A percentile compares a stretch with the other conserved stretches of the same genome.
These are phyloP conservation scores for Raja brachyura DNA, from an alignment of 2,113 vertebrate genomes.

Conservation along the genomic window DNA sequence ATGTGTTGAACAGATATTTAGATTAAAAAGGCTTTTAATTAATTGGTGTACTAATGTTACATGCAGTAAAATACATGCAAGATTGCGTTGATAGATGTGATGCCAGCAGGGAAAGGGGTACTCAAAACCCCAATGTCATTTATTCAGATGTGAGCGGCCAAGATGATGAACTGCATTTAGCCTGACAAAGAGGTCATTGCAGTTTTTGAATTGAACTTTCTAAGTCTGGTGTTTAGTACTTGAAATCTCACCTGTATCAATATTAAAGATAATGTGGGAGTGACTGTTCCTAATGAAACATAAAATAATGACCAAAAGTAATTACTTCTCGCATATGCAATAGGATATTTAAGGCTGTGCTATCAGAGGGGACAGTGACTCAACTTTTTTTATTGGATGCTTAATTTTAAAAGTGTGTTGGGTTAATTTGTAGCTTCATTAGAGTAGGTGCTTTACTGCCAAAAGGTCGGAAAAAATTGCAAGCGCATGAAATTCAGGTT, in stretches of 20 bases:
- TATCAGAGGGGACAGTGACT: neutral
- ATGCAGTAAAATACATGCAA: neutral
- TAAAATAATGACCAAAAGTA: neutral
- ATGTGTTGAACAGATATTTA: neutral
- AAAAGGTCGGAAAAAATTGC: conserved; percentile 17
- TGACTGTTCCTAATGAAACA: neutral
- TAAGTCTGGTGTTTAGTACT: neutral
- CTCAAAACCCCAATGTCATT: neutral
- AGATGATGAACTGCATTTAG: neutral
- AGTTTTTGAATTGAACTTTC: neutral
- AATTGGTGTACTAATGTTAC: neutral
- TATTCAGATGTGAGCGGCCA: too few species aligned
- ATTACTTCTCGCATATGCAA: neutral
- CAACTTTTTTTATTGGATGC: conserved; percentile 8
- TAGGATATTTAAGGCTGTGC: conserved; percentile 2
- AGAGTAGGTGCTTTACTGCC: neutral
- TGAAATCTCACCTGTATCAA: neutral
- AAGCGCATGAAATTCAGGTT: neutral
- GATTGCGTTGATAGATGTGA: neutral
- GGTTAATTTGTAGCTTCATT: conserved; percentile 22
- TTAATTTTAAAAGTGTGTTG: conserved; percentile 15
- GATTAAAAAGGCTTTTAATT: neutral
- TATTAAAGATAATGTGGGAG: conserved; percentile 12
- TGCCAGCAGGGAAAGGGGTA: neutral
- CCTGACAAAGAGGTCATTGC: neutral